These are phyloP conservation scores for Selene dorsalis DNA, from an alignment of 2,797 vertebrate species.

Conservation along the genomic window DNA sequence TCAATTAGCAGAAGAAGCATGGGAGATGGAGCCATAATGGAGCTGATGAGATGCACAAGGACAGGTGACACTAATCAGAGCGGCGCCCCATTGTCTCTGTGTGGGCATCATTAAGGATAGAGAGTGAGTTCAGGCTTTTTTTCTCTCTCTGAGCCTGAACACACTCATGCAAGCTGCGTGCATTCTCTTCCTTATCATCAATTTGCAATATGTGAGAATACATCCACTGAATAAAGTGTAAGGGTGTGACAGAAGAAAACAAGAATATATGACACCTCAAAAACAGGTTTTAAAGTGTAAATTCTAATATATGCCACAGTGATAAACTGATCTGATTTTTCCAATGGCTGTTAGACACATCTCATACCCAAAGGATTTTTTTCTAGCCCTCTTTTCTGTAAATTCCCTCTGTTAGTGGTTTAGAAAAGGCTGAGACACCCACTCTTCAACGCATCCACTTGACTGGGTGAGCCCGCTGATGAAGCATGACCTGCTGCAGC, in stretches of 20 bases:
- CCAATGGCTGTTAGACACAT: slow-evolving; percentile 36
- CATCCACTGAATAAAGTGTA: slow-evolving; percentile 42
- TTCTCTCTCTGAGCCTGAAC: slow-evolving; percentile 51
- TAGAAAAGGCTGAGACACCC: slow-evolving; percentile 67
- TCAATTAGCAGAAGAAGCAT: slow-evolving; percentile 81
- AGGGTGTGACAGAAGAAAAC: slow-evolving; percentile 40
- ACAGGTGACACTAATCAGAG: slow-evolving; percentile 84
- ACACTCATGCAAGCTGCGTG: slow-evolving; percentile 58
- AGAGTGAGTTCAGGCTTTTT: slow-evolving; percentile 65
- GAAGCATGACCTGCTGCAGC: slow-evolving; percentile 56
- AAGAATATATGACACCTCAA: slow-evolving; percentile 30
- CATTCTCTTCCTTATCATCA: slow-evolving; percentile 55
- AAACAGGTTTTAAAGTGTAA: slow-evolving; percentile 55
- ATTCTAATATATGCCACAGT: slow-evolving; percentile 49
- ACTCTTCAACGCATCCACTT: slow-evolving; percentile 69
- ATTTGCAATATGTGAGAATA: slow-evolving; percentile 57
- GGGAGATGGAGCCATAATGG: slow-evolving; percentile 80
- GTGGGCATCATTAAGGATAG: slow-evolving; percentile 78
- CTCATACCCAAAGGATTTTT: slow-evolving; percentile 37
- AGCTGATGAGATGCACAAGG: slow-evolving; percentile 84
- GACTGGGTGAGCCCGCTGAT: slow-evolving; percentile 68
- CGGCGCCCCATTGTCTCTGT: slow-evolving; percentile 80
- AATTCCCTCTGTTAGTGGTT: slow-evolving; percentile 73
- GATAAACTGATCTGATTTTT: slow-evolving; percentile 41
- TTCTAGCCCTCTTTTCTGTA: slow-evolving; percentile 22